Evolutionary conservation across 2,797 vertebrate genomes (phyloP).

Genomic region (Tapera naevia): DNA sequence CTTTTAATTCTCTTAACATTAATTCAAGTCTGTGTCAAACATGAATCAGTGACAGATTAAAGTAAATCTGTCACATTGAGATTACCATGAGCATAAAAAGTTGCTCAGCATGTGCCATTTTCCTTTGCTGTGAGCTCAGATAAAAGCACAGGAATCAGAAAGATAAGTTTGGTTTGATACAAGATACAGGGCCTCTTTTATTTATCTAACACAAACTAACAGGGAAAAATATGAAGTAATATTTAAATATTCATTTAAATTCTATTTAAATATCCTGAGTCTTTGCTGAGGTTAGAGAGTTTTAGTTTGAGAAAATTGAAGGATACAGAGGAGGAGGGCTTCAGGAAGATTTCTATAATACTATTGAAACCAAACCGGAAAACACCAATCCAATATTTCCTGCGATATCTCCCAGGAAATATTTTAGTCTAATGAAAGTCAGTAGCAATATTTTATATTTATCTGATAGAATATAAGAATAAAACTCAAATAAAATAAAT

Average conservation of each 20-base stretch:
- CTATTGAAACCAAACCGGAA: neutral
- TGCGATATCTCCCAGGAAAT: neutral
- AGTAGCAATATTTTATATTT: neutral
- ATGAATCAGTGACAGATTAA: slow-evolving; percentile 37
- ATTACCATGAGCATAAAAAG: neutral
- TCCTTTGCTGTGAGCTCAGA: slow-evolving; percentile 13
- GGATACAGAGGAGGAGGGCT: neutral
- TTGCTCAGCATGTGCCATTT: neutral
- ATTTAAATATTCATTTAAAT: neutral
- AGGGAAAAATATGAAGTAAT: neutral
- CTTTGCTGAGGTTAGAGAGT: neutral
- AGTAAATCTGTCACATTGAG: slow-evolving; percentile 32
- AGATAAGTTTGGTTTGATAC: neutral
- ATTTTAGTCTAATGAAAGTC: neutral
- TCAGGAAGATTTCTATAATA: neutral
- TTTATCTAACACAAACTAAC: neutral
- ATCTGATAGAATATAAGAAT: neutral
- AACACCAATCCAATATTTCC: neutral
- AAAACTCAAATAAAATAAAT: neutral
- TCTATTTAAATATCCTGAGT: neutral
- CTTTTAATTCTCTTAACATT: slow-evolving; percentile 37
- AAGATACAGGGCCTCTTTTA: neutral
- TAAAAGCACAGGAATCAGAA: neutral
- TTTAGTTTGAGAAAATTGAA: neutral
- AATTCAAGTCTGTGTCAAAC: slow-evolving; percentile 37